Evolutionary conservation across 2,888 invertebrate species (phyloP), one percentile per base, ranked within the genome.

Genomic region (Hermaeophaga mercurialis): DNA sequence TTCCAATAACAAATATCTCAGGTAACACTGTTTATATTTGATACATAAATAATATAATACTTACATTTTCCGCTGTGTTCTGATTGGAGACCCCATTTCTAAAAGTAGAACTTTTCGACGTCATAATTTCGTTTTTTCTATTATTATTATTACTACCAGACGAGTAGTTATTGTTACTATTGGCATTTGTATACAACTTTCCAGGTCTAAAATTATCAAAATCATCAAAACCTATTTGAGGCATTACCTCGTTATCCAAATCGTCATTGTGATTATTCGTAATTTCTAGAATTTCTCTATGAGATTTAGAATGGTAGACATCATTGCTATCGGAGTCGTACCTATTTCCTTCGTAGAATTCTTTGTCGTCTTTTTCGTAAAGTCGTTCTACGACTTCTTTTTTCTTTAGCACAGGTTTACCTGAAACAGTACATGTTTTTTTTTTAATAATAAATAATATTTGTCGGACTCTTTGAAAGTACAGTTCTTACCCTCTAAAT

Each of bases 171-270:
- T 46, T 43, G 1, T 43, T 41, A 19, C 11, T 14, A 11, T 36
- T n/a, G 8, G 6, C 39, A 14, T 50, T 50, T 7, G 34, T 33
- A 17, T 19, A 31, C 12, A 49, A 4, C 17, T 39, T 38, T 6
- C 9, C 33, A 7, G 12, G 12, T 34, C 22, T 33, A 15, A 38
- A 36, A 1, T 64, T 64, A 18, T 71, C 70, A 15, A 66, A 64
- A 62, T 78, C 72, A 45, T 72, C 73, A 49, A 77, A 75, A 18
- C 75, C 74, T 12, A 75, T 71, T 36, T 76, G 75, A 1, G 80
- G 79, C 70, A 80, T 75, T 61, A 77, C 73, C 58, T 81, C 81
- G 62, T 77, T 76, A 47, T 80, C 81, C 54, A 79, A 68, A 62
- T 73, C 74, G 54, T 77, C 79, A 46, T 75, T 77, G 48, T 78